Conservation (phyloP, 2,113 vertebrate species). For the Poeciliopsis prolifica region DNA sequence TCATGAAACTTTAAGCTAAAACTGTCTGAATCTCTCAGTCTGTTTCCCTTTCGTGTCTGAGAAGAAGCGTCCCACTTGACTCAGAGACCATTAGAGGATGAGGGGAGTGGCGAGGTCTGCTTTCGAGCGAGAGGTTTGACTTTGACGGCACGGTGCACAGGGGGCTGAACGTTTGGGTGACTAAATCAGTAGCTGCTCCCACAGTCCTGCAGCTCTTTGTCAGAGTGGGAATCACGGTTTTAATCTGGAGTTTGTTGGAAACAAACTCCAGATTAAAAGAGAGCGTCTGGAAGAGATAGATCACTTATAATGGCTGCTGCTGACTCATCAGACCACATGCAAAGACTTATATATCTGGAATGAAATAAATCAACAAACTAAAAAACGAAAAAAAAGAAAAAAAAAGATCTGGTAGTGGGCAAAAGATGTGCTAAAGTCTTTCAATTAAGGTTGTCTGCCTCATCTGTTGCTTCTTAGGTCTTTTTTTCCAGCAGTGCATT, state of each 20-base stretch:
- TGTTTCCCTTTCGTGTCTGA: constrained; percentile 26
- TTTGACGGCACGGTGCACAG: constrained; percentile 66
- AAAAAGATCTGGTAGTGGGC: neutral
- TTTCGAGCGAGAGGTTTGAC: constrained; percentile 57
- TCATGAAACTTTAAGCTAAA: constrained; percentile 20
- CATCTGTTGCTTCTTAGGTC: neutral
- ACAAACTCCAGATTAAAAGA: constrained; percentile 42
- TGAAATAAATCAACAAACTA: constrained; percentile 4
- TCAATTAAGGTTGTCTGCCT: neutral
- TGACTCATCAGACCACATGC: constrained; percentile 23
- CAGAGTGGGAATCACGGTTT: too few species aligned
- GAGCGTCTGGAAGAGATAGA: constrained; percentile 31
- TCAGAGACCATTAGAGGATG: constrained; percentile 58
- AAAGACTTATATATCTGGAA: constrained; percentile 3
- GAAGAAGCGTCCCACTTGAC: constrained; percentile 50
- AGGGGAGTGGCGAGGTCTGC: constrained; percentile 47
- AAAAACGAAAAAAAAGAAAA: neutral
- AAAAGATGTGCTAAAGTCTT: neutral
- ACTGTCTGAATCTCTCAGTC: constrained; percentile 27
- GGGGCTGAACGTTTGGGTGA: constrained; percentile 24
- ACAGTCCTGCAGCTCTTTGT: constrained; percentile 33
- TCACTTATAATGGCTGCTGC: constrained; percentile 37
- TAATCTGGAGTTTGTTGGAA: too few species aligned
- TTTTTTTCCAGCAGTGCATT: neutral
- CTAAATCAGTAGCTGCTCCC: constrained; percentile 43